A percentile compares a stretch with the other conserved stretches of the same genome.
These are phyloP conservation scores for Drosophila parabipectinata DNA, from an alignment of 1,140 invertebrate genomes.

Conservation along the genomic window DNA sequence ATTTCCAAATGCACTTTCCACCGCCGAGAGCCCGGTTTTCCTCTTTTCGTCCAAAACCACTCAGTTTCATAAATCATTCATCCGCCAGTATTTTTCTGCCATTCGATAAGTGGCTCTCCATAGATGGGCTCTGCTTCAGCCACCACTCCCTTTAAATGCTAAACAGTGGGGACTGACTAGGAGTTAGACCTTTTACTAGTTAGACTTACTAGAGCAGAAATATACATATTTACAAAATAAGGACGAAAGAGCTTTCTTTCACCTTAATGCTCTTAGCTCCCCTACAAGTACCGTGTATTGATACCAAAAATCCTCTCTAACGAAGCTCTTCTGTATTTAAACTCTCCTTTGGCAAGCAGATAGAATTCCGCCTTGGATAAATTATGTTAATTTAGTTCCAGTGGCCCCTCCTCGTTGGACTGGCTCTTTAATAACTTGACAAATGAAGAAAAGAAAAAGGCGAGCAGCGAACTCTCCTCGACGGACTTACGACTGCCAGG, in stretches of 20 bases:
- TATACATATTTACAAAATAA: neutral
- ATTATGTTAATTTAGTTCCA: constrained; percentile 68
- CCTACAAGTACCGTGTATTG: neutral
- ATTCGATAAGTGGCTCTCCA: constrained; percentile 58
- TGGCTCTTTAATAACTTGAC: constrained; percentile 66
- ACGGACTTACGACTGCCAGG: constrained; percentile 59
- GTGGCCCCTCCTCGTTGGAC: neutral
- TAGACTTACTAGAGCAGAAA: neutral
- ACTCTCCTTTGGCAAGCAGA: constrained; percentile 9
- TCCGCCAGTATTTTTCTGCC: constrained; percentile 64
- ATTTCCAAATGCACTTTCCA: constrained; percentile 22
- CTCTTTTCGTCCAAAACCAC: constrained; percentile 15
- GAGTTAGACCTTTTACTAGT: neutral
- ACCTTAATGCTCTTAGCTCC: too few species aligned
- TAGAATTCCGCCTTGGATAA: constrained; percentile 53
- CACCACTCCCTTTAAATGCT: constrained; percentile 6
- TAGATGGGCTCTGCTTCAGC: neutral
- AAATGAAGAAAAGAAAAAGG: constrained; percentile 62
- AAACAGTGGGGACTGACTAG: neutral
- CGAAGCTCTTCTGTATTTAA: constrained; percentile 6
- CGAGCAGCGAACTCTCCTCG: constrained; percentile 30
- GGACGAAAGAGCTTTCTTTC: too few species aligned
- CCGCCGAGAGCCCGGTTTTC: neutral
- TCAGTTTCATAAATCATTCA: constrained; percentile 73
- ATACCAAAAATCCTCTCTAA: constrained; percentile 4